Evolutionary conservation across 2,797 vertebrate genomes (phyloP).

Genomic region (Paratrypauchen microcephalus): DNA sequence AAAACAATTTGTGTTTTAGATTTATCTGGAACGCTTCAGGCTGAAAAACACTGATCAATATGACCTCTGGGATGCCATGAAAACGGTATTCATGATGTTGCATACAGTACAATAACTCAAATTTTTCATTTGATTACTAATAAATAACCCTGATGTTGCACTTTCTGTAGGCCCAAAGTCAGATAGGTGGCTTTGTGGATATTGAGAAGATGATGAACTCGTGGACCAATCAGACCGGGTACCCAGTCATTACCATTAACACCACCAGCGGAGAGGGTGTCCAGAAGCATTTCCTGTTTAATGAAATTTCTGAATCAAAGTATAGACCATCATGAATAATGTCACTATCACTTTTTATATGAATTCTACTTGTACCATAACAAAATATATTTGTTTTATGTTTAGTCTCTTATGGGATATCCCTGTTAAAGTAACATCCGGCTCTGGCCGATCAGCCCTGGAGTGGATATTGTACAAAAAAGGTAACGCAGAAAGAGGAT

Average conservation of each 20-base stretch:
- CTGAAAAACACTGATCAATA: constrained; percentile 42
- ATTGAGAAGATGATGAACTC: constrained; percentile 60
- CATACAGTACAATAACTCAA: neutral
- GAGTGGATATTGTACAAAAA: constrained; percentile 18
- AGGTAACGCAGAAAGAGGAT: constrained; percentile 50
- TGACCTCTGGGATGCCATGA: constrained; percentile 66
- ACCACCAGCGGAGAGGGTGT: constrained; percentile 61
- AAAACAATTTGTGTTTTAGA: constrained; percentile 44
- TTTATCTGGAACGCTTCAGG: constrained; percentile 55
- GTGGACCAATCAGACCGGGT: constrained; percentile 76
- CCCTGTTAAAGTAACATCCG: constrained; percentile 69
- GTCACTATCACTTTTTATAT: too few species aligned
- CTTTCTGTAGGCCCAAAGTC: constrained; percentile 32
- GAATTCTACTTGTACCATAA: neutral
- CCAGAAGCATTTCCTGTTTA: constrained; percentile 76
- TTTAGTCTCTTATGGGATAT: constrained; percentile 82
- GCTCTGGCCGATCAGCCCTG: accelerated
- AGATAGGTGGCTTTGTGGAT: neutral
- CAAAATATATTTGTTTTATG: constrained; percentile 9
- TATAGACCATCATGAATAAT: constrained; percentile 17
- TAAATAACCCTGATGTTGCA: neutral
- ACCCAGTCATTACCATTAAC: constrained; percentile 77
- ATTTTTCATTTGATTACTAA: neutral
- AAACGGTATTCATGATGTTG: constrained; percentile 53
- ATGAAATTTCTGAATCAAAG: constrained; percentile 47